Percentiles rank a stretch among this genome's conserved stretches.
These are phyloP conservation scores for Cryptocheilus praepositus DNA, from an alignment of 2,888 invertebrate species.

Conservation along the genomic window DNA sequence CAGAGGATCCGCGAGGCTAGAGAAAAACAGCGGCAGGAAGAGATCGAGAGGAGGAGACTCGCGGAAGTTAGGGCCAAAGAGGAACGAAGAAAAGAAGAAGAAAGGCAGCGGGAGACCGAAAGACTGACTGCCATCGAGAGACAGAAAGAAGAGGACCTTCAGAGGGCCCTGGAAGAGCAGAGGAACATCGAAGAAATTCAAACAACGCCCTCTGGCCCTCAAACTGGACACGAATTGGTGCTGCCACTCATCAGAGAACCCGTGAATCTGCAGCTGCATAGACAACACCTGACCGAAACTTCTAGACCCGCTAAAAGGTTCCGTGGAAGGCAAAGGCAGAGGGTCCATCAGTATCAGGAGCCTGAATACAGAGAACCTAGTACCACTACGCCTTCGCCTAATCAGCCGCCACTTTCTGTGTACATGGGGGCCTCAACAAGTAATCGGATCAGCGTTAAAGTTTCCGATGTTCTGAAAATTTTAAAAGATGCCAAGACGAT, in stretches of 20 bases:
- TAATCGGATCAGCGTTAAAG: slow-evolving; percentile 76
- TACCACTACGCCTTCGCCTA: slow-evolving; percentile 76
- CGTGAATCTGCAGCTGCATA: slow-evolving; percentile 54
- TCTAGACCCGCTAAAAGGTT: slow-evolving; percentile 40
- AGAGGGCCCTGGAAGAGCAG: slow-evolving; percentile 47
- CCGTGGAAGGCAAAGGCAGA: slow-evolving; percentile 35
- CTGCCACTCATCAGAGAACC: slow-evolving; percentile 50
- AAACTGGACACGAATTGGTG: slow-evolving; percentile 32
- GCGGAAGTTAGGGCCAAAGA: slow-evolving; percentile 60
- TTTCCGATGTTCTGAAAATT: slow-evolving; percentile 83
- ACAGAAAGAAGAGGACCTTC: slow-evolving; percentile 59
- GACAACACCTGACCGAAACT: slow-evolving; percentile 60
- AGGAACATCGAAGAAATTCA: slow-evolving; percentile 40
- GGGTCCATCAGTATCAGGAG: slow-evolving; percentile 40
- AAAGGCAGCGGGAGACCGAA: slow-evolving; percentile 56
- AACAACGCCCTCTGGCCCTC: background rate
- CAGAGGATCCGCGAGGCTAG: slow-evolving; percentile 63
- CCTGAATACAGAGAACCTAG: slow-evolving; percentile 38
- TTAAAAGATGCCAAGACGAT: slow-evolving; percentile 84
- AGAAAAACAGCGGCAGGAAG: slow-evolving; percentile 65
- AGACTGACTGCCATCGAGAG: slow-evolving; percentile 53
- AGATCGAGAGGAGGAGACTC: slow-evolving; percentile 58
- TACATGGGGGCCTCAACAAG: slow-evolving; percentile 80
- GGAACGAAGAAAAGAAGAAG: slow-evolving; percentile 49
- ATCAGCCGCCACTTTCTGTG: slow-evolving; percentile 90